Evolutionary conservation across 2,888 invertebrate genomes (phyloP).

Genomic region (Hypomecis atomaria): DNA sequence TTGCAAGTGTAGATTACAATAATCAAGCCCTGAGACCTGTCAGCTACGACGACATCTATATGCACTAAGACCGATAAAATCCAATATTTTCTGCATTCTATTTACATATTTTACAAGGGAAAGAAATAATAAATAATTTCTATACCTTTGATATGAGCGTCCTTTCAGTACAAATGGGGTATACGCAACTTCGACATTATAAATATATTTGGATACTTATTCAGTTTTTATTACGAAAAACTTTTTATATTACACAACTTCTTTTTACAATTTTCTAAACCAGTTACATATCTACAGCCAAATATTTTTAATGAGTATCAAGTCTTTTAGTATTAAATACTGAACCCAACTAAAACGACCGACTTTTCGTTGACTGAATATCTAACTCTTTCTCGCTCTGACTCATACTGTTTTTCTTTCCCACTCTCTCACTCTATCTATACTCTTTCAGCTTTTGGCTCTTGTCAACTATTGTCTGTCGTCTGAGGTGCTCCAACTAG

Average conservation of each 20-base stretch:
- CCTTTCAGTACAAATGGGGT: constrained; percentile 59
- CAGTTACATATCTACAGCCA: constrained; percentile 27
- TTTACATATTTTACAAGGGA: constrained; percentile 83
- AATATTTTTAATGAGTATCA: constrained; percentile 15
- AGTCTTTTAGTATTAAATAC: constrained; percentile 2
- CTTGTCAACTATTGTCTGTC: background rate
- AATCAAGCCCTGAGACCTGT: constrained; percentile 59
- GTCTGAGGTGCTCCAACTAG: background rate
- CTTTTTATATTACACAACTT: constrained; percentile 4
- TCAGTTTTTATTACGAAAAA: constrained; percentile 8
- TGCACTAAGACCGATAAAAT: constrained; percentile 65
- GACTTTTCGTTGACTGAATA: background rate
- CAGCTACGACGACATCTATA: constrained; percentile 60
- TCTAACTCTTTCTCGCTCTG: background rate
- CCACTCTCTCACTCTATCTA: background rate
- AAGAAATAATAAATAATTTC: constrained; percentile 78
- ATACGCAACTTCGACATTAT: constrained; percentile 8
- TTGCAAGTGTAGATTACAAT: constrained; percentile 10
- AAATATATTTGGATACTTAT: background rate
- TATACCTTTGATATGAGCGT: constrained; percentile 81
- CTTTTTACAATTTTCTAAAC: constrained; percentile 21
- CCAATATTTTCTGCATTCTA: constrained; percentile 69
- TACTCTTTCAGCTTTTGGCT: background rate
- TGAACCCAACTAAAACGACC: background rate
- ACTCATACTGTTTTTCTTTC: background rate